Evolutionary conservation across 2,797 vertebrate species (phyloP).

Genomic region (Cheirogaleus major): DNA sequence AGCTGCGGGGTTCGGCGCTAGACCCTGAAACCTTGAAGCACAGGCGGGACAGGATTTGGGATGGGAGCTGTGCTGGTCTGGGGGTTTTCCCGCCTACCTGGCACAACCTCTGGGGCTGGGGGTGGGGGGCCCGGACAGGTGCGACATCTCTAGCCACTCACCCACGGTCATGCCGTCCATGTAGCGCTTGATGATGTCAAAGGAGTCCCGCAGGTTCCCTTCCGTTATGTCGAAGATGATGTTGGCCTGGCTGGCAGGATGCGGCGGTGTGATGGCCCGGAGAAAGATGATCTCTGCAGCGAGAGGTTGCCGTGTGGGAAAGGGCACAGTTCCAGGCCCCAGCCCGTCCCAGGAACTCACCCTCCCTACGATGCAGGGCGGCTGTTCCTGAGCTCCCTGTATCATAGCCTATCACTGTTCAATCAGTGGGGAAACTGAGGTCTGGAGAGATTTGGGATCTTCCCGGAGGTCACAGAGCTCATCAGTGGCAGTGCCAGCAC

Average conservation of each 20-base stretch:
- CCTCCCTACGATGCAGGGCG: not conserved
- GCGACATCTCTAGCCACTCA: conserved; percentile 84
- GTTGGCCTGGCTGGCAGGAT: conserved; percentile 89
- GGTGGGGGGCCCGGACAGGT: rapidly evolving
- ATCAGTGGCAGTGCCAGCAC: rapidly evolving
- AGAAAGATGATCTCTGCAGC: conserved; percentile 96
- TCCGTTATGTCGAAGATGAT: conserved; percentile 96
- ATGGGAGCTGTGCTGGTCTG: not conserved
- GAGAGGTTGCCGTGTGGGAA: not conserved
- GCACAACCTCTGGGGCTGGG: rapidly evolving
- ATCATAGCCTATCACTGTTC: not conserved
- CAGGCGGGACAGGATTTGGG: not conserved
- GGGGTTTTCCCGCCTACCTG: not conserved
- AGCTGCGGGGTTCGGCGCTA: not conserved
- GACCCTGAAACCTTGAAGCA: not conserved
- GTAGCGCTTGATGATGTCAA: conserved; percentile 95
- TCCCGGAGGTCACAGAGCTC: not conserved
- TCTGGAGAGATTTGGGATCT: not conserved
- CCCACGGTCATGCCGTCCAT: conserved; percentile 94
- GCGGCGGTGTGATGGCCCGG: conserved; percentile 91
- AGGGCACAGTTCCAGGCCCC: rapidly evolving
- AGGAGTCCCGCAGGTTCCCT: conserved; percentile 94
- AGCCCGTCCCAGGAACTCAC: rapidly evolving
- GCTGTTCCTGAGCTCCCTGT: not conserved
- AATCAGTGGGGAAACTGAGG: not conserved